phyloP scores from a whole-genome alignment of 2,888 invertebrate genomes.

The Invenusta paracnida region DNA sequence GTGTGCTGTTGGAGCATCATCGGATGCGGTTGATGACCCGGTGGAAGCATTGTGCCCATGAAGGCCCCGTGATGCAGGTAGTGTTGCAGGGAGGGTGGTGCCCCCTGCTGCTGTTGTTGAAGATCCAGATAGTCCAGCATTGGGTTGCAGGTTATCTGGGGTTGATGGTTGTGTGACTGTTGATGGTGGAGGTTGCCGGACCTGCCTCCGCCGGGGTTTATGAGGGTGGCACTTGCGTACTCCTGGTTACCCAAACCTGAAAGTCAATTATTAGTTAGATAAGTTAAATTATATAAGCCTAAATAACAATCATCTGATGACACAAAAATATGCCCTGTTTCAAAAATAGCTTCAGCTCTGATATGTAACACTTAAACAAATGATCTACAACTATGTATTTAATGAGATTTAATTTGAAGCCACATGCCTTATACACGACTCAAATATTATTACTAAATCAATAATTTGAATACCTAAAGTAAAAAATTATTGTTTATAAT shows the following conservation, averaged over 20 bases:
- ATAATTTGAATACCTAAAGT: too few relatives aligned
- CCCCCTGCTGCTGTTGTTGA: background rate
- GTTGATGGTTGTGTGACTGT: background rate
- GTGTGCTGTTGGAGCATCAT: background rate
- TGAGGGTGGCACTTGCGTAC: background rate
- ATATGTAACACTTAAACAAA: too few relatives aligned
- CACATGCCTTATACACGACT: too few relatives aligned
- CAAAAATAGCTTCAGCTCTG: too few relatives aligned
- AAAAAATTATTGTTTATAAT: too few relatives aligned
- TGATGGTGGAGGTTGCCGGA: background rate
- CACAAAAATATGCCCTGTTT: too few relatives aligned
- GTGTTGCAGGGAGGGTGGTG: background rate
- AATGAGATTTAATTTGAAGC: too few relatives aligned
- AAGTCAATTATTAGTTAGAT: background rate
- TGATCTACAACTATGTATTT: too few relatives aligned
- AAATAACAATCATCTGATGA: too few relatives aligned
- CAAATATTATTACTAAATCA: too few relatives aligned
- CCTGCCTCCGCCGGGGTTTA: background rate
- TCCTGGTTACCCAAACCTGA: background rate
- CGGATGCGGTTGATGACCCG: background rate
- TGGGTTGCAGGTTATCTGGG: conserved; percentile 4
- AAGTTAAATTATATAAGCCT: too few relatives aligned
- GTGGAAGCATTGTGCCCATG: background rate
- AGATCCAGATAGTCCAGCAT: conserved; percentile 18
- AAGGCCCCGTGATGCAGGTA: background rate